phyloP scores from a whole-genome alignment of 2,797 vertebrate genomes.

The Crotalus adamanteus region DNA sequence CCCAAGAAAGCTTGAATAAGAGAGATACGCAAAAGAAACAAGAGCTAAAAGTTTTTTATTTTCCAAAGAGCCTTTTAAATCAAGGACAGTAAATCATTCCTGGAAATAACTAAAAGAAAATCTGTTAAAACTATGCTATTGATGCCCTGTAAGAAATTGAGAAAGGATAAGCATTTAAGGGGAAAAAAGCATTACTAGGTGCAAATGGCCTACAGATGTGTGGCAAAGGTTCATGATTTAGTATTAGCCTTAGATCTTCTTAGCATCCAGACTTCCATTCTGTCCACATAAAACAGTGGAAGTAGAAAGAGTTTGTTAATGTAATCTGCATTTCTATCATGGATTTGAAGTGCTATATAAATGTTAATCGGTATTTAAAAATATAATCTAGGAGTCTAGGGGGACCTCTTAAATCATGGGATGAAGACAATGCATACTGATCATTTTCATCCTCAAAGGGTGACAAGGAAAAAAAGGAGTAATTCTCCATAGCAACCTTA shows the following conservation, averaged over 20 bases:
- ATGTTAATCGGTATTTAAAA: not conserved
- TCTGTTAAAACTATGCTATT: not conserved
- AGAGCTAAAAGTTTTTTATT: conserved; percentile 13
- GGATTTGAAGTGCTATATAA: not conserved
- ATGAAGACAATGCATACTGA: not conserved
- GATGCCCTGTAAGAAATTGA: not conserved
- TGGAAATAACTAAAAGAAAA: not conserved
- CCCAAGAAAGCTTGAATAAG: conserved; percentile 38
- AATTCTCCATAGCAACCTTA: not conserved
- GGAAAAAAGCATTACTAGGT: not conserved
- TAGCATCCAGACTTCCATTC: not conserved
- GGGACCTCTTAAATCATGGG: not conserved
- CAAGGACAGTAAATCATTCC: not conserved
- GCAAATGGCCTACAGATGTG: not conserved
- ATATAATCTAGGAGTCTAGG: not conserved
- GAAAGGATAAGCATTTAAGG: not conserved
- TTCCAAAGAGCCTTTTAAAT: not conserved
- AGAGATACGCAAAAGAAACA: conserved; percentile 3
- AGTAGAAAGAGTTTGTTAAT: not conserved
- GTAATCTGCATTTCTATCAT: fast-evolving
- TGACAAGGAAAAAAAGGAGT: not conserved
- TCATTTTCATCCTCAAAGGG: not conserved
- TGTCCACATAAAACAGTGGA: not conserved
- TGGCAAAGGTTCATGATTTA: not conserved
- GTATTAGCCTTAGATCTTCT: not conserved